Conservation (phyloP, 2,797 vertebrate species). For the Oreonectes daqikongensis region DNA sequence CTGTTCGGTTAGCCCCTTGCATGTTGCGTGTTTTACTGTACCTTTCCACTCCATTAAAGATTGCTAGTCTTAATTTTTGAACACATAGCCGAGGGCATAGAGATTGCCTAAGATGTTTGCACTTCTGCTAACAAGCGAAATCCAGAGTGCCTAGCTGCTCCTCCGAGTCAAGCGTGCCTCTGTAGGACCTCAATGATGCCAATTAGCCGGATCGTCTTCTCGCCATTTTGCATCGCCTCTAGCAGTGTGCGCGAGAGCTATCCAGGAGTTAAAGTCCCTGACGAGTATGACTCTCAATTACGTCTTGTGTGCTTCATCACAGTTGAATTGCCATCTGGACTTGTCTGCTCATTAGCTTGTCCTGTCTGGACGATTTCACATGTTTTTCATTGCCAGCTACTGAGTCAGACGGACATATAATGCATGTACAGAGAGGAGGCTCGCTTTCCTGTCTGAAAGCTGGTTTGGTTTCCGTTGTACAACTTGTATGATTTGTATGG, state of each 20-base stretch:
- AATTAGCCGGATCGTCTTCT: constrained; percentile 46
- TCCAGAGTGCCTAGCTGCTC: constrained; percentile 19
- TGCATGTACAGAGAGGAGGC: background rate
- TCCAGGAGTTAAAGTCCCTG: constrained; percentile 44
- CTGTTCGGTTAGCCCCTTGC: background rate
- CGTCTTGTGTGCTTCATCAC: constrained; percentile 43
- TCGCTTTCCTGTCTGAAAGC: background rate
- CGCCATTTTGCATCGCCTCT: constrained; percentile 27
- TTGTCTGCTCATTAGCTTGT: constrained; percentile 49
- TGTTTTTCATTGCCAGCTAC: constrained; percentile 37
- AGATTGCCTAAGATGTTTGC: constrained; percentile 27
- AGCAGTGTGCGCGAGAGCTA: constrained; percentile 33
- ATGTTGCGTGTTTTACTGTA: background rate
- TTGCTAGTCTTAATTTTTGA: background rate
- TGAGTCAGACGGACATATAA: constrained; percentile 8
- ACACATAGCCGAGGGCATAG: background rate
- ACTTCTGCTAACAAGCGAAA: constrained; percentile 43
- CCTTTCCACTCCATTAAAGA: constrained; percentile 11
- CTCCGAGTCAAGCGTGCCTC: constrained; percentile 26
- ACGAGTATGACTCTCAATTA: constrained; percentile 25
- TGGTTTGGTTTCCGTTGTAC: background rate
- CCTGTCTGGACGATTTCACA: constrained; percentile 40
- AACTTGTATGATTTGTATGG: background rate
- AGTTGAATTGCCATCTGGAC: constrained; percentile 56
- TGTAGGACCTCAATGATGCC: constrained; percentile 41